These are phyloP conservation scores for rat (Rattus norvegicus) DNA, from an alignment of 2,113 vertebrate species.

Conservation along the genomic window GRCr8 NC_086024.1:98067501-98068000, in stretches of 20 bases:
- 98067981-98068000: background rate
- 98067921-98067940: background rate
- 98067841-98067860: background rate
- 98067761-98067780: background rate
- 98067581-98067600: background rate
- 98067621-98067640: background rate
- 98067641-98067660: background rate
- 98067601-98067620: background rate
- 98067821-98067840: background rate
- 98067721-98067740: background rate
- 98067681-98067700: background rate
- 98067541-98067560: background rate
- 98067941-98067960: background rate
- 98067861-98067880: background rate
- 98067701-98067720: background rate
- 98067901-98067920: background rate
- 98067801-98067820: background rate
- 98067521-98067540: background rate
- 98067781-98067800: background rate
- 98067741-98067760: background rate
- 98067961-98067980: background rate
- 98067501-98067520: background rate
- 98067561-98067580: background rate
- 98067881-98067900: background rate
- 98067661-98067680: background rate